Base-by-base conservation (phyloP, 2,113 vertebrate species). In the Psophia crepitans region DNA sequence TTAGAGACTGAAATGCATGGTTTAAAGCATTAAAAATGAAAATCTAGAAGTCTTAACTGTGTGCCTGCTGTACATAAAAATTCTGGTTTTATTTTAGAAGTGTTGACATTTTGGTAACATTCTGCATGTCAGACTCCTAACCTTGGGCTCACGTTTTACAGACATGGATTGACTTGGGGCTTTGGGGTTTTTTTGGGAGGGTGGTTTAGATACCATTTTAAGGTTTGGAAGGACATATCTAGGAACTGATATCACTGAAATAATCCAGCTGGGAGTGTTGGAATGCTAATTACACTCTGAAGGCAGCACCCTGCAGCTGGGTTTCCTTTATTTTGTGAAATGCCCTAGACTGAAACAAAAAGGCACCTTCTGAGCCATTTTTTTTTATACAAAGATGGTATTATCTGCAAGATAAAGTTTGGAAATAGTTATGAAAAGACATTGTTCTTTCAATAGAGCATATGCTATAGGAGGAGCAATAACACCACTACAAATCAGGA, bases 371-470 rank as follows among this genome's bases (percentile, higher is more conserved):
- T 53, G 61, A 93, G 60, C 11, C 20, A 11, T 23, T 70, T 26
- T 70, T 70, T 81, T 83, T 97, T 66, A 91, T 90, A 95, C 92
- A 90, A 97, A 97, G 58, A 96, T 92, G 66, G 73, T 63, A 92
- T 95, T 81, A 93, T 82, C 96, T 98, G 86, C 77, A 98, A 97
- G 82, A 84, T 22, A 77, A 58, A 57, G 28, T 76, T 82, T 80
- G 64, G 79, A 69, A 78, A 79, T 23, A 37, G 8, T n/a, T 80
- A 39, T 27, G 56, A 51, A 70, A 66, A 79, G 14, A 30, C 6
- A 32, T 39, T 18, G 5, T 43, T 56, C 56, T 69, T 78, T 77
- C 66, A 75, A 32, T 17, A 30, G 33, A 46, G 22, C 10, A 22
- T 17, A 39, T 26, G 27, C 49, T 63, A 24, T 19, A 69, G 37